Evolutionary conservation across 1,140 invertebrate genomes (phyloP).

Genomic region (Drosophila nasuta): DNA sequence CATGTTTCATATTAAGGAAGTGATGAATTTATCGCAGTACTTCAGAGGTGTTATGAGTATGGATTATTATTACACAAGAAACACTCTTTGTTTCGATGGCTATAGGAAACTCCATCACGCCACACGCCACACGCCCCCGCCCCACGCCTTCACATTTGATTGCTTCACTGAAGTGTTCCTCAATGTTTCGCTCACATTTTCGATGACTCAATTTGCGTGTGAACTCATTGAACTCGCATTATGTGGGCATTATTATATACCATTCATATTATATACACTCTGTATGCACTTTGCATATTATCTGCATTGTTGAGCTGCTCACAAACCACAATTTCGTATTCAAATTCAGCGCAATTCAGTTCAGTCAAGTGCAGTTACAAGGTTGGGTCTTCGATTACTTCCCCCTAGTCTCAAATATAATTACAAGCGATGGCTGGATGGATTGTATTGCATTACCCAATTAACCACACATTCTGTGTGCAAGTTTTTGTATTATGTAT

Average conservation of each 20-base stretch:
- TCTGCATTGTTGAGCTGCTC: conserved; percentile 10
- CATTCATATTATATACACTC: background rate
- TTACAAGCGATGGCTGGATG: background rate
- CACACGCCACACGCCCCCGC: background rate
- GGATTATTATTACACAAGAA: conserved; percentile 10
- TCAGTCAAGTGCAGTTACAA: conserved; percentile 49
- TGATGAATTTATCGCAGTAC: background rate
- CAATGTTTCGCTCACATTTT: conserved; percentile 17
- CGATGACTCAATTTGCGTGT: conserved; percentile 36
- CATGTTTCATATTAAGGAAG: background rate
- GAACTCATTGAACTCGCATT: conserved; percentile 40
- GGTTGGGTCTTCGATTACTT: conserved; percentile 53
- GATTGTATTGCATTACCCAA: conserved; percentile 35
- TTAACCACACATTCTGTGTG: conserved; percentile 36
- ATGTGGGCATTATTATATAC: conserved; percentile 5
- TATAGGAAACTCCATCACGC: conserved; percentile 2
- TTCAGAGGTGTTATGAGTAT: background rate
- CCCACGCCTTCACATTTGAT: background rate
- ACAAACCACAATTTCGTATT: conserved; percentile 26
- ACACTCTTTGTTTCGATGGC: conserved; percentile 16
- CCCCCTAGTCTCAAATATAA: background rate
- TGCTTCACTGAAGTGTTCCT: conserved; percentile 20
- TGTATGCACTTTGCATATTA: background rate
- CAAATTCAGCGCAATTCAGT: conserved; percentile 5
- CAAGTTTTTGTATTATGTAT: background rate